Evolutionary conservation across 35 echinoderm and acorn worm genomes (phyloP), one percentile per base, ranked within the genome.

Genomic region (Patiria miniata): DNA sequence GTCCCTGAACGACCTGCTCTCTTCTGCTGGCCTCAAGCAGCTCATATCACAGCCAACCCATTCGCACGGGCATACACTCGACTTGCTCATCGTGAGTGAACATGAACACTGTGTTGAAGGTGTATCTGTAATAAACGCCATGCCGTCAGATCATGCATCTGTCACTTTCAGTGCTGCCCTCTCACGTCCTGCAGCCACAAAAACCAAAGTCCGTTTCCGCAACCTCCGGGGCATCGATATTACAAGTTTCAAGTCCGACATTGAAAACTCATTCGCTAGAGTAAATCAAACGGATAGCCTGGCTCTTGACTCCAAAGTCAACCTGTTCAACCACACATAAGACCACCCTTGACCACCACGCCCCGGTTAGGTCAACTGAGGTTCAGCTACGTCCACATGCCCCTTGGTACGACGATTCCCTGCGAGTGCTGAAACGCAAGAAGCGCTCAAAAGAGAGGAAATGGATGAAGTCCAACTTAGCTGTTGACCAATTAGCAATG

Each of bases 121-220:
- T 65, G 54, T 84, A 7, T 36, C 51, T 61, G 52, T 65, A 12
- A 2, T 60, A 8, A 0, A 22, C 0, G 51, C 39, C 18, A 22
- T 84, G 22, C 82, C 82, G 12, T 60, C 82, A 16, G 82, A 60
- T 52, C 82, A 65, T 84, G 39, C 30, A 34, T 52, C 82, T 36
- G 17, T 84, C 21, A 9, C n/a, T n/a, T 84, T 40, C 39, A 8
- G 15, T 0, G 53, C 51, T 7, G 17, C 0, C n/a, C 51, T 65
- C 9, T 5, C 21, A 32, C 82, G 54, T 9, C 51, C 54, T 30
- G 29, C 23, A 34, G 18, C 23, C 9, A 61, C 82, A 32, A 84
- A 84, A 34, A 42, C 36, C 21, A 33, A 42, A 22, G 53, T 61
- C 19, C 12, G 22, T n/a, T n/a, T n/a, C n/a, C n/a, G n/a, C n/a